phyloP scores from a whole-genome alignment of 2,113 vertebrate species.

The Passer montanus region DNA sequence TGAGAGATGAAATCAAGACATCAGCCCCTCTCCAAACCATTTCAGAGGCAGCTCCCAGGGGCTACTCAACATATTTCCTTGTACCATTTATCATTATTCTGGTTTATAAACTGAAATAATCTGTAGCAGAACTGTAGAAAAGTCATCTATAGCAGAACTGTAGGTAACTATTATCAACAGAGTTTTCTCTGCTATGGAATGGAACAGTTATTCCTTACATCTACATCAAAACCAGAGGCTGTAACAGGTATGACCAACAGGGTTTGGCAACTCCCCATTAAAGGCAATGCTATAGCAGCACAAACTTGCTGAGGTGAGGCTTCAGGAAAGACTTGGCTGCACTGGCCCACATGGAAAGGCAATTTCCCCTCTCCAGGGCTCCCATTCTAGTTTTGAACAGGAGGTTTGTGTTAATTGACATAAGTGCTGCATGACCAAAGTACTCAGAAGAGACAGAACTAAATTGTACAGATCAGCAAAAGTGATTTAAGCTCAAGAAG shows the following conservation, averaged over 20 bases:
- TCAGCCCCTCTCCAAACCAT: background rate
- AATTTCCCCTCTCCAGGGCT: background rate
- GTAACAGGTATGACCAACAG: background rate
- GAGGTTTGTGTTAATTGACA: background rate
- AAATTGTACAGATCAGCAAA: background rate
- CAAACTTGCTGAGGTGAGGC: background rate
- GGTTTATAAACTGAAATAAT: background rate
- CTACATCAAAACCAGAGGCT: background rate
- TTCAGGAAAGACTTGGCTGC: background rate
- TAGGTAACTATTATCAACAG: accelerated
- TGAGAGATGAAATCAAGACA: background rate
- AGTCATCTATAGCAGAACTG: background rate
- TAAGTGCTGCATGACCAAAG: background rate
- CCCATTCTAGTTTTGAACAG: background rate
- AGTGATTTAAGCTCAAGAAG: background rate
- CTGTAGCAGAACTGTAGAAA: background rate
- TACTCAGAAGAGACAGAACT: background rate
- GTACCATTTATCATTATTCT: background rate
- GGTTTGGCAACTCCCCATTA: background rate
- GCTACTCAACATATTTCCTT: background rate
- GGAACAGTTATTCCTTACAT: background rate
- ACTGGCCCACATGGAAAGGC: background rate
- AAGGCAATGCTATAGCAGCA: background rate
- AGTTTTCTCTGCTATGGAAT: background rate
- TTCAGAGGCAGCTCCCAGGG: background rate